Evolutionary conservation across 2,113 vertebrate species (phyloP), one percentile per base, ranked within the genome.

Genomic region (Excalfactoria chinensis): DNA sequence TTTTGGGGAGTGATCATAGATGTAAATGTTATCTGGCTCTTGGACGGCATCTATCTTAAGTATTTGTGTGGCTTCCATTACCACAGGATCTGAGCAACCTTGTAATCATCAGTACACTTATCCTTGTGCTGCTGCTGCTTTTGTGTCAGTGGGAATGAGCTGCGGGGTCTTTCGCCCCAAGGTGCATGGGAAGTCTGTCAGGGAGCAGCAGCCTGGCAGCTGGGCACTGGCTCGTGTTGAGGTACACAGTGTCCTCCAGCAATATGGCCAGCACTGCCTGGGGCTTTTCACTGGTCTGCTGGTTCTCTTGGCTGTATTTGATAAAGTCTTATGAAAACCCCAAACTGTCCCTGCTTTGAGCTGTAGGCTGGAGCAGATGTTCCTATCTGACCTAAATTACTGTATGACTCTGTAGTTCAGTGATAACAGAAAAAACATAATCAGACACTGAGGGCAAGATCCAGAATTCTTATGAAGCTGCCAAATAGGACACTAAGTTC

Each of bases 161-260:
- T 1, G 1, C 34, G 21, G 22, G 23, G 22, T 44, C 9, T 1
- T 43, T 55, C 18, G 56, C 40, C 34, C 34, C 17, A 23, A 35
- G 32, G 46, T 23, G 25, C 17, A 15, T 11, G n/a, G 67, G 32
- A n/a, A 68, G 4, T 22, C 53, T 55, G 70, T 37, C 2, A 8
- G 37, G n/a, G 32, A 34, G 46, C 4, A 5, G 34, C 60, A 64
- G 19, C 69, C 43, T 5, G 0, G 19, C 28, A 41, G 60, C 83
- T 62, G 68, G 19, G 2, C 0, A 4, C 35, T 46, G 78, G n/a
- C 56, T 69, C 20, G 48, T 4, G 5, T 37, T 58, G 48, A 32
- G 22, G 35, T 35, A 28, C 3, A 2, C 20, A 7, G 11, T 40
- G 9, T 40, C 62, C 25, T 60, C 43, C 0, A 0, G 43, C 0